phyloP scores from a whole-genome alignment of 2,888 invertebrate genomes.

The Drosophila helvetica region DNA sequence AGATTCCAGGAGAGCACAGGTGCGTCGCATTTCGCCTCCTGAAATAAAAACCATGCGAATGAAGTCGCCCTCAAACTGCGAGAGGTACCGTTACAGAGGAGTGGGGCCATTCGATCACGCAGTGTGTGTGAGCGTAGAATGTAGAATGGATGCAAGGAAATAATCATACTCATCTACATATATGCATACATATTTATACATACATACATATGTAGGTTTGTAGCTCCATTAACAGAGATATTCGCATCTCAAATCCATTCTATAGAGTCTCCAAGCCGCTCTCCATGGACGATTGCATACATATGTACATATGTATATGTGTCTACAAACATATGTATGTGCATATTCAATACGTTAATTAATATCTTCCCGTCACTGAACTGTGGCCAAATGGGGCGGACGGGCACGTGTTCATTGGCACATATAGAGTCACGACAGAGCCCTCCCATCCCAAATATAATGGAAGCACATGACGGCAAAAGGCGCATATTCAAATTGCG shows the following conservation, averaged over 20 bases:
- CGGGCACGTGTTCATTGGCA: conserved; percentile 44
- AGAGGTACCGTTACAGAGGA: background rate
- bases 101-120: background rate
- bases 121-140: background rate
- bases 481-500: conserved; percentile 67
- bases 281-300: background rate
- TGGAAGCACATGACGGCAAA: conserved; percentile 37
- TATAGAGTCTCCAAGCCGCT: background rate
- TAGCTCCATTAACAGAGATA: background rate
- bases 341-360: conserved; percentile 55
- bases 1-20: no score
- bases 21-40: no score
- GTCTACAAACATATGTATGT: conserved; percentile 27
- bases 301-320: no score
- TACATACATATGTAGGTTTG: background rate
- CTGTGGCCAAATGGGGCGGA: conserved; percentile 40
- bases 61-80: no score
- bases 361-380: conserved; percentile 36
- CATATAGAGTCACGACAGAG: conserved; percentile 1
- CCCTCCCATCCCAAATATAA: background rate
- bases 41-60: background rate
- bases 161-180: background rate
- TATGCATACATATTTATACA: background rate
- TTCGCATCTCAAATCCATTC: background rate
- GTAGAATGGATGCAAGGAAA: no score